Percentiles rank a stretch among this genome's conserved stretches.
Evolutionary conservation across 2,888 invertebrate genomes (phyloP).

Genomic region (Desoria tigrina): DNA sequence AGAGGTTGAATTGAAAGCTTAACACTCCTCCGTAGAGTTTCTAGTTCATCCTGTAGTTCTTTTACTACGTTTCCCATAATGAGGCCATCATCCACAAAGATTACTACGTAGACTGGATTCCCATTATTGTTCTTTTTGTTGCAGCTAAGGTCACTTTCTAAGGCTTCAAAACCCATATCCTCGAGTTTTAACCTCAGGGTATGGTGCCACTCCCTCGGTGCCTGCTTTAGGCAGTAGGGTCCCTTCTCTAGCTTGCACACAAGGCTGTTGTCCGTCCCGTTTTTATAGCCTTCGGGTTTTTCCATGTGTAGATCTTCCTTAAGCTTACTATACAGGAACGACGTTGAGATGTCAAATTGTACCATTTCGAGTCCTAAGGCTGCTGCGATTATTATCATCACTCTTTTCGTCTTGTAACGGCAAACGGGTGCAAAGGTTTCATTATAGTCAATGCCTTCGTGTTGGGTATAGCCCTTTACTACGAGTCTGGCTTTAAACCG

Average conservation of each 20-base stretch:
- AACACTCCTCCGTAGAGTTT: constrained; percentile 11
- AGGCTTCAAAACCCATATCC: constrained; percentile 19
- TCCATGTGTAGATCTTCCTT: constrained; percentile 23
- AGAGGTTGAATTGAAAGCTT: constrained; percentile 9
- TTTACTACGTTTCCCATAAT: constrained; percentile 7
- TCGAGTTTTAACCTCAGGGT: constrained; percentile 32
- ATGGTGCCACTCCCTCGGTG: constrained; percentile 45
- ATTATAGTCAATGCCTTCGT: constrained; percentile 24
- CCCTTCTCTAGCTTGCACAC: no score
- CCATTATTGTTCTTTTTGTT: constrained; percentile 16
- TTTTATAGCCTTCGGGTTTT: constrained; percentile 13
- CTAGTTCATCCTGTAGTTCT: constrained; percentile 5
- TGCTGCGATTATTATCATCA: constrained; percentile 23
- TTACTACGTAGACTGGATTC: constrained; percentile 21
- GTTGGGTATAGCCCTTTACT: constrained; percentile 19
- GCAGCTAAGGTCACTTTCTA: constrained; percentile 30
- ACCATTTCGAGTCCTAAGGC: background rate
- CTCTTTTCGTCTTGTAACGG: constrained; percentile 21
- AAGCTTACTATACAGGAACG: no score
- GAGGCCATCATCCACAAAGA: constrained; percentile 50
- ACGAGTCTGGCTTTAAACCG: constrained; percentile 27
- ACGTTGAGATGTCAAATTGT: constrained; percentile 31
- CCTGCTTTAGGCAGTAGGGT: constrained; percentile 52
- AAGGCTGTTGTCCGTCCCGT: no score
- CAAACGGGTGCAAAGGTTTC: constrained; percentile 31